phyloP scores from a whole-genome alignment of 2,888 invertebrate genomes.

The Drosophila pegasa region DNA sequence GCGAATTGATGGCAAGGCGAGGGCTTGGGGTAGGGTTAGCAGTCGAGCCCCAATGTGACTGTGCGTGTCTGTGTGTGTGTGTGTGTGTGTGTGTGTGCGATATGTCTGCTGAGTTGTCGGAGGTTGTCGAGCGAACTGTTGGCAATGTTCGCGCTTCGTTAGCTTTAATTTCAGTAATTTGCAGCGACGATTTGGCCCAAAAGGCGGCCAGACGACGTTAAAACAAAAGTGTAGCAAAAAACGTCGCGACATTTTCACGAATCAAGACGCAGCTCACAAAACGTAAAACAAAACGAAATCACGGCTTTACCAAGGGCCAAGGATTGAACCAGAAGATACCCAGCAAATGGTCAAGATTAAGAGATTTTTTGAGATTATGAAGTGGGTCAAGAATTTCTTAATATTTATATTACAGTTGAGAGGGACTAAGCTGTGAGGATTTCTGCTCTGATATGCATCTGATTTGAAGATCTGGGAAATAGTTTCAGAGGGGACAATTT shows the following conservation, averaged over 20 bases:
- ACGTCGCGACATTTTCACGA: slow-evolving; percentile 71
- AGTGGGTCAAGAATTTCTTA: not conserved
- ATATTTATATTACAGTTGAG: too few relatives aligned
- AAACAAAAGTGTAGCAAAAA: slow-evolving; percentile 52
- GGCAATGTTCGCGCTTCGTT: slow-evolving; percentile 82
- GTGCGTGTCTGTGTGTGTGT: not conserved
- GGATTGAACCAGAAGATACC: slow-evolving; percentile 11
- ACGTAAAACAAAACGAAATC: slow-evolving; percentile 25
- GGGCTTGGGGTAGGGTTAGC: not conserved
- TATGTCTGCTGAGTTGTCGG: slow-evolving; percentile 57
- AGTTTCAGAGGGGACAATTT: too few relatives aligned
- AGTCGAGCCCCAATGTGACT: not conserved
- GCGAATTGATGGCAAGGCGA: slow-evolving; percentile 12
- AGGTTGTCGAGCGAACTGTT: slow-evolving; percentile 62
- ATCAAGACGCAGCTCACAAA: slow-evolving; percentile 54
- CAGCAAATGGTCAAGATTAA: not conserved
- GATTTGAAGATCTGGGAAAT: too few relatives aligned
- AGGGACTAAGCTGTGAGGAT: too few relatives aligned
- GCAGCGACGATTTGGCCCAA: slow-evolving; percentile 68
- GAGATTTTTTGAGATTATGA: not conserved
- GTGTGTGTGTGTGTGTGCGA: slow-evolving; percentile 31
- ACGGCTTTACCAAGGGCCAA: not conserved
- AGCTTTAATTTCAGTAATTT: slow-evolving; percentile 81
- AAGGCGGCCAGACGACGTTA: slow-evolving; percentile 56
- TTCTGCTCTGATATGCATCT: too few relatives aligned